Percentiles rank a stretch among this genome's conserved stretches.
phyloP scores from a whole-genome alignment of 1,140 invertebrate species.

The Drosophila cardini region DNA sequence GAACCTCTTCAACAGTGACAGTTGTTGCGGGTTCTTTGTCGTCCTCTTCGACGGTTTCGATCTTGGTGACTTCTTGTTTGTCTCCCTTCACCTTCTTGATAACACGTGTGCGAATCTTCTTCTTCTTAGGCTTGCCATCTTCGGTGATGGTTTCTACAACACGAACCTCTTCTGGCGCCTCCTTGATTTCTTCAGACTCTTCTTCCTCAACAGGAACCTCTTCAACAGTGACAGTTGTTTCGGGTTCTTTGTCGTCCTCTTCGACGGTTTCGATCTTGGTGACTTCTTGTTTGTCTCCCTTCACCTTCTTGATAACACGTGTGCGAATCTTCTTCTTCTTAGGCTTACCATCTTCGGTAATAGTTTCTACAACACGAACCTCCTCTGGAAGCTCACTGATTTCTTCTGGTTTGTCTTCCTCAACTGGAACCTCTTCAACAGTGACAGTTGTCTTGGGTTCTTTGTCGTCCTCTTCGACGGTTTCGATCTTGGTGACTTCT shows the following conservation, averaged over 20 bases:
- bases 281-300: constrained; percentile 84
- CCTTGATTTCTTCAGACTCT: constrained; percentile 64
- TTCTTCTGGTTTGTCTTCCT: constrained; percentile 41
- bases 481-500: constrained; percentile 85
- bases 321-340: constrained; percentile 71
- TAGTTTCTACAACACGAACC: constrained; percentile 69
- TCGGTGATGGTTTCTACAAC: constrained; percentile 54
- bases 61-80: constrained; percentile 78
- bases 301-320: constrained; percentile 80
- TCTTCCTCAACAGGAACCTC: constrained; percentile 59
- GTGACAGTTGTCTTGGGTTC: constrained; percentile 58
- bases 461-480: constrained; percentile 85
- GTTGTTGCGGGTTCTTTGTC: constrained; percentile 66
- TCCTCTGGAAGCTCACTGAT: constrained; percentile 82
- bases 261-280: constrained; percentile 85
- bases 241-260: constrained; percentile 84
- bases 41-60: constrained; percentile 80
- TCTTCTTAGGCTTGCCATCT: constrained; percentile 72
- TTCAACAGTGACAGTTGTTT: constrained; percentile 69
- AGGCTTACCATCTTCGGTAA: constrained; percentile 61
- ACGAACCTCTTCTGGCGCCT: constrained; percentile 43
- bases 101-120: constrained; percentile 66
- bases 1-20: constrained; percentile 56
- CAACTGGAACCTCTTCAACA: constrained; percentile 48
- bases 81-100: constrained; percentile 74